Evolutionary conservation across 2,113 vertebrate genomes (phyloP), one percentile per base, ranked within the genome.

Genomic region (Lampris megalopsis): DNA sequence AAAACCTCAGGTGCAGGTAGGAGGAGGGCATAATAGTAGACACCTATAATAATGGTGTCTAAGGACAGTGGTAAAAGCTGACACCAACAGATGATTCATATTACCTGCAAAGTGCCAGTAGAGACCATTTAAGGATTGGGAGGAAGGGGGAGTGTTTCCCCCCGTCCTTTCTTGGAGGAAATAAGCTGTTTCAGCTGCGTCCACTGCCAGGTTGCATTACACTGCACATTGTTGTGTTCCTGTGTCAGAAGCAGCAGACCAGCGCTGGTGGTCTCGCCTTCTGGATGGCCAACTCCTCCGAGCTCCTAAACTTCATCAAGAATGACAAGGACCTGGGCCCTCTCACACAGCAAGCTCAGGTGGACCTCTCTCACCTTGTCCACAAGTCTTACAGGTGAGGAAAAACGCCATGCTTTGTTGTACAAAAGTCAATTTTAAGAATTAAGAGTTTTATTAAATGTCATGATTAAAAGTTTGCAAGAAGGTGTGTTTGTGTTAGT

Each of bases 261-360:
- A 95, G 95, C 37, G 94, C 95, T 1, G 95, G 96, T 0, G 95
- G 96, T 3, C 95, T 98, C 69, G 95, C 96, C 68, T 99, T 99
- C 89, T 99, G 97, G 97, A 96, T 98, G 96, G 96, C 97, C 75
- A 99, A 99, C 75, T 93, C 95, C 6, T 98, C 97, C 1, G 97
- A 99, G 76, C 92, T 98, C 4, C 94, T 98, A 72, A 97, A 98
- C 91, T 98, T 99, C 83, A 77, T 98, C 71, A 96, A 96, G 84
- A 95, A 96, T 70, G 97, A 99, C 88, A 79, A 92, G 62, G 96
- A 97, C 63, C 95, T 98, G 2, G 91, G 95, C 48, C 90, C 89
- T 13, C 91, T 97, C 77, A 96, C 97, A 0, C 74, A 92, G 79
- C 96, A 97, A 3, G 94, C 96, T 38, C 97, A 98, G 81, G 95